Percentiles rank a stretch among this genome's conserved stretches.
These are phyloP conservation scores for Crocidura indochinensis DNA, from an alignment of 2,797 vertebrate genomes.

Conservation along the genomic window DNA sequence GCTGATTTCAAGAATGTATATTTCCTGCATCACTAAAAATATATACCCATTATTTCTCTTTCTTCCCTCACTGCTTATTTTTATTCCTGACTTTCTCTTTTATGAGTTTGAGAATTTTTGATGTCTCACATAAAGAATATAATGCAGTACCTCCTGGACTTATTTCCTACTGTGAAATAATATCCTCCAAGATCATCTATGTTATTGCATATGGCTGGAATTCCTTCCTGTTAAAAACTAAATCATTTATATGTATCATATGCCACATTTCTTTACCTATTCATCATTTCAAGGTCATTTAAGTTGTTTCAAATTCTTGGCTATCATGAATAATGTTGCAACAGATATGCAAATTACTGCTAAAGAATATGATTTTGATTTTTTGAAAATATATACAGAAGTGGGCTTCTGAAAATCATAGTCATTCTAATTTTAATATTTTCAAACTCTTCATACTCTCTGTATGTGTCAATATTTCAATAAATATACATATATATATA, in stretches of 20 bases:
- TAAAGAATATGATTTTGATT: background rate
- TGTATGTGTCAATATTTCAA: background rate
- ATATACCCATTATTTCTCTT: background rate
- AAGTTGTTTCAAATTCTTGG: background rate
- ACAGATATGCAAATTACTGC: background rate
- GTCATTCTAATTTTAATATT: background rate
- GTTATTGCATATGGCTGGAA: background rate
- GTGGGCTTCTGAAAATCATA: background rate
- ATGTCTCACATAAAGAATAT: background rate
- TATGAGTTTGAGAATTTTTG: background rate
- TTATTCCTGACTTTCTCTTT: background rate
- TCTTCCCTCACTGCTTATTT: background rate
- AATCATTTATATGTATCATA: background rate
- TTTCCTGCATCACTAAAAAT: background rate
- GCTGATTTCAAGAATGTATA: background rate
- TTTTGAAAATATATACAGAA: background rate
- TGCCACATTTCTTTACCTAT: background rate
- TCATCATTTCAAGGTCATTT: background rate
- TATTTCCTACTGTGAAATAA: slow-evolving; percentile 4
- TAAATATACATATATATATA: too few relatives aligned
- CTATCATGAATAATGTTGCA: background rate
- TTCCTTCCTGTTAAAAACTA: background rate
- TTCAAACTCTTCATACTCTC: too few relatives aligned
- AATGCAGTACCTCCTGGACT: background rate
- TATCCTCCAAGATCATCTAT: background rate